Base-by-base conservation (phyloP, 1,140 invertebrate species). In the Lucilia cuprina region DNA sequence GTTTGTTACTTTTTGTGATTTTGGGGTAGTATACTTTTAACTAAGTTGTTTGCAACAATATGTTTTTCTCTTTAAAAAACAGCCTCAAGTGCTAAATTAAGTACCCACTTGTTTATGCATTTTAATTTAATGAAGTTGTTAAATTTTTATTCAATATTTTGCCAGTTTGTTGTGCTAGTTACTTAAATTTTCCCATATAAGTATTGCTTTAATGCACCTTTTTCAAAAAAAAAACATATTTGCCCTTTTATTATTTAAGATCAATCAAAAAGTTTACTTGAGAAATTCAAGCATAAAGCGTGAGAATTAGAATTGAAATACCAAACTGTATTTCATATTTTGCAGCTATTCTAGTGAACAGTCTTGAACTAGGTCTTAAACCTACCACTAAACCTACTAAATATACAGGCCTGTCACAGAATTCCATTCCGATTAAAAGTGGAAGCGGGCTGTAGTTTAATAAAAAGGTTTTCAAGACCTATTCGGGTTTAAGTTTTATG, bases 21-120 rank as follows among this genome's bases (percentile, higher is more conserved):
- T 30, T 30, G 25, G 25, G 25, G 25, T 30, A 30, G 25, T 30
- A 30, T 30, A 30, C 5, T 3, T 70, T 9, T n/a, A n/a, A n/a
- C n/a, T n/a, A n/a, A 25, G 47, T 25, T 49, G 21, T 49, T 17
- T 34, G 12, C 0, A 41, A 77, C 41, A 80, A 80, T 80, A 80
- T 80, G 77, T 80, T 77, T 77, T 77, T 80, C 14, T 30, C 3
- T 30, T 30, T 3, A 30, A 2, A 60, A 70, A 8, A 10, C 19
- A 9, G 65, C 65, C 77, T 80, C 77, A 80, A 80, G 35, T 80
- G 77, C n/a, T 25, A 80, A 49, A 80, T 50, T 80, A 80, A 80
- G 77, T 80, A 80, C 77, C 77, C 77, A 80, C 41, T 80, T 80
- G 41, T 41, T 70, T 80, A 80, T 50, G 77, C n/a, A 70, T 70